Percentiles rank a stretch among this genome's conserved stretches.
phyloP scores from a whole-genome alignment of 2,797 vertebrate species.

The Heteromormyrus szaboi region DNA sequence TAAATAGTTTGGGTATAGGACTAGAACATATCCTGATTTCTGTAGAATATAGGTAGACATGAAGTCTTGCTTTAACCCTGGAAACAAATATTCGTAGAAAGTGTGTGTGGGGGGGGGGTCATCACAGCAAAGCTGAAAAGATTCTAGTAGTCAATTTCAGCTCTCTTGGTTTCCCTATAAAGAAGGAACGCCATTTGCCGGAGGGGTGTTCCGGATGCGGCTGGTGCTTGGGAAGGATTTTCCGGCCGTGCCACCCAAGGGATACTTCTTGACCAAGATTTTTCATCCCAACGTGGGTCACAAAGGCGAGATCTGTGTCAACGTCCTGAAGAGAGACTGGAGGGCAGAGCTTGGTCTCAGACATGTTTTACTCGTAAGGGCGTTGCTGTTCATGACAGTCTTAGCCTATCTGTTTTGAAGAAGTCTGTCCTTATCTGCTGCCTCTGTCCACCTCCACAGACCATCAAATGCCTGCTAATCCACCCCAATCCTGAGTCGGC shows the following conservation, averaged over 20 bases:
- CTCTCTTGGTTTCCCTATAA: slow-evolving; percentile 26
- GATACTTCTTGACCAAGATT: slow-evolving; percentile 92
- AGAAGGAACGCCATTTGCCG: slow-evolving; percentile 90
- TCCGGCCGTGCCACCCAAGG: slow-evolving; percentile 83
- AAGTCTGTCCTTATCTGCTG: not conserved
- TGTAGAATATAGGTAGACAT: not conserved
- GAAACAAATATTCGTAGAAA: not conserved
- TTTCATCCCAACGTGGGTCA: slow-evolving; percentile 90
- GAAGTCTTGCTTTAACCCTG: not conserved
- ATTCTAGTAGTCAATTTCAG: not conserved
- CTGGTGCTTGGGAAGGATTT: slow-evolving; percentile 89
- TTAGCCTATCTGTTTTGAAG: not conserved
- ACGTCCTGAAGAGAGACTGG: slow-evolving; percentile 89
- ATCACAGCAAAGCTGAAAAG: not conserved
- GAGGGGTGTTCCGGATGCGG: slow-evolving; percentile 87
- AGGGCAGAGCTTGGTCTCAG: slow-evolving; percentile 83
- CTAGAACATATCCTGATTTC: not conserved
- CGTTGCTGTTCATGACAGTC: not conserved
- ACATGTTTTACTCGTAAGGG: slow-evolving; percentile 80
- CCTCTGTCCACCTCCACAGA: slow-evolving; percentile 52
- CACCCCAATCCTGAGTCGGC: slow-evolving; percentile 89
- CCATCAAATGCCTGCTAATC: slow-evolving; percentile 93
- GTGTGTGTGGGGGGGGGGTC: not conserved
- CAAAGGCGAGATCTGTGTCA: slow-evolving; percentile 91
- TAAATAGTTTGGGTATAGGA: not conserved